These are phyloP conservation scores for Drosophila ironensis DNA, from an alignment of 1,140 invertebrate species.

Conservation along the genomic window DNA sequence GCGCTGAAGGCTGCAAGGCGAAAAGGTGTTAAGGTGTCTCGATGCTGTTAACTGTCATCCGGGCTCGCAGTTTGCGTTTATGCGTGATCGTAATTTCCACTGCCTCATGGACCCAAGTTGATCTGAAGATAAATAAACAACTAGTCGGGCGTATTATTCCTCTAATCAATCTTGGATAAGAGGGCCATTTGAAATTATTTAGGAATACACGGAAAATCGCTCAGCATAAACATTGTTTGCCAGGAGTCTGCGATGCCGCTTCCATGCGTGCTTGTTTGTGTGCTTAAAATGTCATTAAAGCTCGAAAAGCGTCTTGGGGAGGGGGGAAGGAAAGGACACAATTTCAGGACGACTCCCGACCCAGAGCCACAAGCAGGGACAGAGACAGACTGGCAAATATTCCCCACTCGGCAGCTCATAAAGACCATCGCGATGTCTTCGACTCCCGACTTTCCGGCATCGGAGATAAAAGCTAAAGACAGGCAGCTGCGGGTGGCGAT, in stretches of 20 bases:
- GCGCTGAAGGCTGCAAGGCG: slow-evolving; percentile 43
- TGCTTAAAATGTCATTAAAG: slow-evolving; percentile 77
- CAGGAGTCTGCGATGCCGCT: background rate
- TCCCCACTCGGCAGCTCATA: slow-evolving; percentile 39
- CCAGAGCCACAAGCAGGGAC: background rate
- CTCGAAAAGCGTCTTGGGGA: slow-evolving; percentile 27
- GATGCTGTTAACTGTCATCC: slow-evolving; percentile 38
- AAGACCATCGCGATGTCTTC: slow-evolving; percentile 42
- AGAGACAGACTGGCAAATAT: slow-evolving; percentile 10
- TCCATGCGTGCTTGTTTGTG: slow-evolving; percentile 29
- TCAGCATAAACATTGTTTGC: slow-evolving; percentile 38
- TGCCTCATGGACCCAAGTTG: no score
- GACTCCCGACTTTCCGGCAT: background rate
- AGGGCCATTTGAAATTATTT: no score
- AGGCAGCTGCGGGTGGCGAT: background rate
- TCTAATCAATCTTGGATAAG: no score
- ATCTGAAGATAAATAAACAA: no score
- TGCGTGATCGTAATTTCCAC: slow-evolving; percentile 32
- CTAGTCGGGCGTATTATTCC: no score
- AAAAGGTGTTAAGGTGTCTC: slow-evolving; percentile 72
- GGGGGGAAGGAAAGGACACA: background rate
- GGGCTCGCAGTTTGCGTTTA: slow-evolving; percentile 43
- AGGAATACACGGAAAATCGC: no score
- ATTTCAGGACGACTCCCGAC: slow-evolving; percentile 18
- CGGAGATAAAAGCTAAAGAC: slow-evolving; percentile 63